phyloP scores from a whole-genome alignment of 2,888 invertebrate species.

The Arctia plantaginis region DNA sequence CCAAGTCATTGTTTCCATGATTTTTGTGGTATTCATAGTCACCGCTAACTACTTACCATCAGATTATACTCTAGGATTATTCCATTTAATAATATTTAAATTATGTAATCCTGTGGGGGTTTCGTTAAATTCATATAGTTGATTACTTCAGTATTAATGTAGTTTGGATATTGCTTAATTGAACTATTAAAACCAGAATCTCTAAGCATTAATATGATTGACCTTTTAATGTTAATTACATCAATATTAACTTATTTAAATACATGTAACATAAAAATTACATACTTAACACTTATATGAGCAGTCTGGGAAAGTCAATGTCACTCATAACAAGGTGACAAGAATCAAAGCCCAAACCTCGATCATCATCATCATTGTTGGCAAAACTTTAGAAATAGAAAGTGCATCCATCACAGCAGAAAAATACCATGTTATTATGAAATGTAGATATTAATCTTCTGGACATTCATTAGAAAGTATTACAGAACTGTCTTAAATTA shows the following conservation, averaged over 20 bases:
- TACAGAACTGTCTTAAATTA: no score
- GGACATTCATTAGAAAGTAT: no score
- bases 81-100: not conserved
- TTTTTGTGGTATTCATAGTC: not conserved
- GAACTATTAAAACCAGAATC: not conserved
- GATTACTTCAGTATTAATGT: not conserved
- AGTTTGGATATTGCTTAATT: not conserved
- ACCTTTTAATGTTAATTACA: not conserved
- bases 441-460: no score
- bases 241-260: no score
- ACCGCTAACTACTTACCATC: not conserved
- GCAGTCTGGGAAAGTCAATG: not conserved
- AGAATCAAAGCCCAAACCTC: not conserved
- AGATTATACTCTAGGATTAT: not conserved
- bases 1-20: not conserved
- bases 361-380: not conserved
- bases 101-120: not conserved
- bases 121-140: not conserved
- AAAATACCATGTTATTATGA: no score
- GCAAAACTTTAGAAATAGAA: no score
- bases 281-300: not conserved
- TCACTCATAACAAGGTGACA: not conserved
- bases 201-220: not conserved
- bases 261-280: no score
- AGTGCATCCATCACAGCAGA: no score